A percentile compares a stretch with the other conserved stretches of the same genome.
phyloP scores from a whole-genome alignment of 2,888 invertebrate genomes.

The Trachelus troglodyta region DNA sequence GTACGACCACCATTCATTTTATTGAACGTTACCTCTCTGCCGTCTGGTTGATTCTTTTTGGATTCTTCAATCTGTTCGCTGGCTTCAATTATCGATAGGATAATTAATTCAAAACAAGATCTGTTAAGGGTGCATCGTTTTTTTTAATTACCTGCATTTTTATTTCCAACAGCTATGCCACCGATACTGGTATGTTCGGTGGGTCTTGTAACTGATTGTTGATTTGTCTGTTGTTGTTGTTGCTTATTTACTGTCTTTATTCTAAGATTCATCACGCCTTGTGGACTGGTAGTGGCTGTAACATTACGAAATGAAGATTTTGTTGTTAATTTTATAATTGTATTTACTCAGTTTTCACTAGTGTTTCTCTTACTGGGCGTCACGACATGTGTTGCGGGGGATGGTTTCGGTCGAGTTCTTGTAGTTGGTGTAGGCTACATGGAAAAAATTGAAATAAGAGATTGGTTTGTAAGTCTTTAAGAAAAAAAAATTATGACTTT shows the following conservation, averaged over 20 bases:
- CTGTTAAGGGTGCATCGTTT: not conserved
- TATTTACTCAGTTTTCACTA: not conserved
- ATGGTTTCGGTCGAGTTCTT: conserved; percentile 34
- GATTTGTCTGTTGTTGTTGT: conserved; percentile 16
- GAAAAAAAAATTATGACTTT: not conserved
- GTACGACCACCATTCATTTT: conserved; percentile 85
- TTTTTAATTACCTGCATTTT: conserved; percentile 47
- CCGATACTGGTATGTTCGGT: conserved; percentile 80
- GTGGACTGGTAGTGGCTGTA: conserved; percentile 47
- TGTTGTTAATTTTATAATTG: not conserved
- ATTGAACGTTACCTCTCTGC: conserved; percentile 80
- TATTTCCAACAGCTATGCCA: conserved; percentile 70
- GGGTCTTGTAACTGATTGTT: conserved; percentile 70
- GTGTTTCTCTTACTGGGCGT: conserved; percentile 40
- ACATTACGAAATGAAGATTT: conserved; percentile 1
- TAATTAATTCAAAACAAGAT: not conserved
- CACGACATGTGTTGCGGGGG: conserved; percentile 42
- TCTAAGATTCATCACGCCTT: conserved; percentile 48
- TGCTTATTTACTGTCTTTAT: conserved; percentile 46
- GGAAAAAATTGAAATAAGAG: not conserved
- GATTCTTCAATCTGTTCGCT: conserved; percentile 65
- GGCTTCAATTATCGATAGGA: conserved; percentile 30
- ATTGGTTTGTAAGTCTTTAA: not conserved
- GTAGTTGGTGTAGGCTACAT: conserved; percentile 11
- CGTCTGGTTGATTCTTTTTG: conserved; percentile 76